phyloP scores from a whole-genome alignment of 2,797 vertebrate genomes.

The Fundulus diaphanus region DNA sequence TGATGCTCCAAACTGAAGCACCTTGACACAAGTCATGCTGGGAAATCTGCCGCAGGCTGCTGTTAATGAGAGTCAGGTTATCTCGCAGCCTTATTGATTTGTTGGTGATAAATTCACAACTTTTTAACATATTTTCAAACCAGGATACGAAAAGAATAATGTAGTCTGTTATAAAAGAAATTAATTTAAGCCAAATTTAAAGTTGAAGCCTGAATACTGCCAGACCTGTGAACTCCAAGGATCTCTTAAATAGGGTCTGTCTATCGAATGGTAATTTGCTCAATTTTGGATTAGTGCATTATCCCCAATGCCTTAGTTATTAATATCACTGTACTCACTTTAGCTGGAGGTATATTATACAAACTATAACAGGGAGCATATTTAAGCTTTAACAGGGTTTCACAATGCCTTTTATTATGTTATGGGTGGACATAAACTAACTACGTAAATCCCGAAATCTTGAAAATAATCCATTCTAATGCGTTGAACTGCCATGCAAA shows the following conservation, averaged over 20 bases:
- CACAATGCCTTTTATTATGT: neutral
- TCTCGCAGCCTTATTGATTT: slow-evolving; percentile 21
- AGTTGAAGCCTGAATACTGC: neutral
- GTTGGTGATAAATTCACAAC: slow-evolving; percentile 22
- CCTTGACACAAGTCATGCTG: slow-evolving; percentile 3
- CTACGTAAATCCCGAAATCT: neutral
- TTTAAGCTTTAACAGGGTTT: neutral
- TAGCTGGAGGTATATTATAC: neutral
- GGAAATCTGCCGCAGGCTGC: slow-evolving; percentile 16
- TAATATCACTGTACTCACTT: neutral
- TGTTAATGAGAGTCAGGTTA: slow-evolving; percentile 37
- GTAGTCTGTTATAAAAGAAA: neutral
- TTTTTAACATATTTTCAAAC: slow-evolving; percentile 23
- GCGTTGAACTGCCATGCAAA: neutral
- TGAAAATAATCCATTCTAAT: neutral
- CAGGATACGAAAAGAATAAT: neutral
- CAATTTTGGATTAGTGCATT: neutral
- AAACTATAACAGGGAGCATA: neutral
- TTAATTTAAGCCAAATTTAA: neutral
- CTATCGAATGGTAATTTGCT: neutral
- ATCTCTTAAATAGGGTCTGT: too few relatives aligned
- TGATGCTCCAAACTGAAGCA: slow-evolving; percentile 13
- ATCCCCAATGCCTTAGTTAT: neutral
- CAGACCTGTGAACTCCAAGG: neutral
- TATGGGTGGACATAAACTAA: neutral